These are phyloP conservation scores for Lasiurus cinereus DNA, from an alignment of 2,113 vertebrate genomes.

Conservation along the genomic window DNA sequence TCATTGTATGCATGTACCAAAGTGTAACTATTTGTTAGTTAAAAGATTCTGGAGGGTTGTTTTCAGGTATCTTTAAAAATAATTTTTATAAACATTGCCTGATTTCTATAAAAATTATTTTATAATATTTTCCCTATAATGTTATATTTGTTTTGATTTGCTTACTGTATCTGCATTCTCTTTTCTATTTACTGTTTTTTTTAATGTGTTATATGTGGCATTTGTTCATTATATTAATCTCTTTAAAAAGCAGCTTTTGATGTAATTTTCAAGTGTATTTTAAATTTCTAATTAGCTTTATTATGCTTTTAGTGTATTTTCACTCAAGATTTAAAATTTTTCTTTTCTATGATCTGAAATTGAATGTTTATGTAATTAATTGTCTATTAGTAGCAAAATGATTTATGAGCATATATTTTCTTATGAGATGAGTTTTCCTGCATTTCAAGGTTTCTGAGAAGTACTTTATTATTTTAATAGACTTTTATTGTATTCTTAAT, in stretches of 20 bases:
- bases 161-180: background rate
- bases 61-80: background rate
- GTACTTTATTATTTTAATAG: conserved; percentile 4
- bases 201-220: background rate
- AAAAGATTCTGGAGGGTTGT: background rate
- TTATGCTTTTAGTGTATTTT: conserved; percentile 40
- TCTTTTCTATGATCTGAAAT: background rate
- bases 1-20: background rate
- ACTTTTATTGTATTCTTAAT: conserved; percentile 4
- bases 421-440: background rate
- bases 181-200: background rate
- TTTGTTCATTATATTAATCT: background rate
- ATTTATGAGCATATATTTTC: conserved; percentile 13
- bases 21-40: background rate
- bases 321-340: background rate
- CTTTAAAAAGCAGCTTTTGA: conserved; percentile 4
- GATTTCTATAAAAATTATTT: conserved; percentile 34
- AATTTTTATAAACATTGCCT: background rate
- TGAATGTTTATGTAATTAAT: conserved; percentile 4
- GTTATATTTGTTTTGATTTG: conserved; percentile 14
- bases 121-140: background rate
- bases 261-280: conserved; percentile 4
- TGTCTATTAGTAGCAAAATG: conserved; percentile 12
- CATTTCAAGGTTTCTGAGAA: conserved; percentile 6
- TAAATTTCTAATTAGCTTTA: conserved; percentile 25